These are phyloP conservation scores for Callyntrura guangdongensis DNA, from an alignment of 2,888 invertebrate species.

Conservation along the genomic window DNA sequence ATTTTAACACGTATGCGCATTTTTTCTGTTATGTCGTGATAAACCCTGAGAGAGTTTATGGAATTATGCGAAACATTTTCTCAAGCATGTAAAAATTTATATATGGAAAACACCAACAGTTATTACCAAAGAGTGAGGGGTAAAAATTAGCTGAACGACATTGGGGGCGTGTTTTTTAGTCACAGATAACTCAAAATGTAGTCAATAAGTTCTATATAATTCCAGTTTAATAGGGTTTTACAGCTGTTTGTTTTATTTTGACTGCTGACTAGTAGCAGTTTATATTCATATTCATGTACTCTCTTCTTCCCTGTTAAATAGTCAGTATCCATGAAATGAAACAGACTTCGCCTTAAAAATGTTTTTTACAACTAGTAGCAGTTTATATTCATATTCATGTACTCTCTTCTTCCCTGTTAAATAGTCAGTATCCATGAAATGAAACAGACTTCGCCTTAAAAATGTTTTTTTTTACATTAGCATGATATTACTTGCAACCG, in stretches of 20 bases:
- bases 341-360: no score
- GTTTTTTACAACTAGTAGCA: not conserved
- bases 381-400: not conserved
- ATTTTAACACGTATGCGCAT: constrained; percentile 22
- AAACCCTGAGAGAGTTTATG: not conserved
- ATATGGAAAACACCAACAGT: constrained; percentile 23
- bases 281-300: no score
- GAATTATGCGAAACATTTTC: not conserved
- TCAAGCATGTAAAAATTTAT: not conserved
- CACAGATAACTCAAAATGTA: not conserved
- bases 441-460: no score
- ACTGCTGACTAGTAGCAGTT: no score
- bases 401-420: no score
- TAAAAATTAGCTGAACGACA: constrained; percentile 40
- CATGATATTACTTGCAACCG: no score
- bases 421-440: no score
- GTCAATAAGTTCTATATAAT: not conserved
- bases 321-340: no score
- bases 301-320: no score
- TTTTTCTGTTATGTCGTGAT: not conserved
- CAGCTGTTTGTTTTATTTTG: no score
- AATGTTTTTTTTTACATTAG: no score
- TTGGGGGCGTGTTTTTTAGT: not conserved
- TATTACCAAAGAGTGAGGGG: not conserved
- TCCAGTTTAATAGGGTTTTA: no score